Base-by-base conservation (phyloP, 2,797 vertebrate genomes). In the Takifugu ocellatus region DNA sequence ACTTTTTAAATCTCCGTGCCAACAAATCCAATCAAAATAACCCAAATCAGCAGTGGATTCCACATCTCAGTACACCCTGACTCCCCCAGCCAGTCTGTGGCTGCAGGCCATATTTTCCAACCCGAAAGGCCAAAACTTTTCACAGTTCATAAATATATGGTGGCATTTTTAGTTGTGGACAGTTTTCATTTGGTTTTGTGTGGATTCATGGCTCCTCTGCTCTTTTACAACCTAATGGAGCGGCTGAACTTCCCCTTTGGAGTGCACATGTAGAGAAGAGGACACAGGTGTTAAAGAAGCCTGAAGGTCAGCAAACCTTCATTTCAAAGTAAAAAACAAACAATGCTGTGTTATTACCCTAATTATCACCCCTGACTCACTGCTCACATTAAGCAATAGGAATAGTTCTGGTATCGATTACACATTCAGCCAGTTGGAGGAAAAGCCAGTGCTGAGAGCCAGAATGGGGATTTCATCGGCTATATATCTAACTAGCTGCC, bases 1-100 rank as follows among this genome's bases (percentile, higher is more conserved):
- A 29, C 16, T 48, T 25, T 31, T 21, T 15, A 21, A 42, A 24
- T 54, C 54, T 58, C 24, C 51, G 33, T 49, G 52, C 52, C 31
- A 51, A 33, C 26, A 29, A 42, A 56, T 49, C 49, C 49, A 21
- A 46, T 14, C 24, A 29, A 56, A 66, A 58, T 10, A 58, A 9
- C 9, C 45, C 49, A 61, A 54, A 57, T 49, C 29, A 60, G 47
- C 51, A 51, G 25, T 11, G 39, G 6, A 25, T 21, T 43, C 29
- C 11, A 2, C 53, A 21, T 33, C 16, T 54, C 45, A 49, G 10
- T 56, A 49, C 1, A 1, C 57, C 45, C 25, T 2, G 31, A 52
- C 52, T 54, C 25, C 49, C 44, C 54, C 46, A 25, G 11, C 36
- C 12, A 31, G 49, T 43, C 24, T 14, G 48, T 45, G 31, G 36